These are phyloP conservation scores for Cheirogaleus major DNA, from an alignment of 2,797 vertebrate species.

Conservation along the genomic window DNA sequence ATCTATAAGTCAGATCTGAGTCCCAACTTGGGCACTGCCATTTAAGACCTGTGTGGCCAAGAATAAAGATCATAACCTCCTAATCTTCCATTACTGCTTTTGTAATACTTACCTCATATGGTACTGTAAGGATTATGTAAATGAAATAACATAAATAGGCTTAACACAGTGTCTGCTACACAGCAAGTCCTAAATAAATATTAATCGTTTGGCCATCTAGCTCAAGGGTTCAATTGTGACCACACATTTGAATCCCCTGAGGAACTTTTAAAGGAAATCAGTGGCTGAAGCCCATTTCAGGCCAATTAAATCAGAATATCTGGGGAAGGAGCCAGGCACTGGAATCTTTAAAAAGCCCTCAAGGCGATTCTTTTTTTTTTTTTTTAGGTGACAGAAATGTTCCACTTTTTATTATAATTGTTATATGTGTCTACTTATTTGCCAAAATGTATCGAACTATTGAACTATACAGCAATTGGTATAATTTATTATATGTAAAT, in stretches of 20 bases:
- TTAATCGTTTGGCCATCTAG: neutral
- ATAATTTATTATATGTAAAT: no score
- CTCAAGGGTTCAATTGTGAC: slow-evolving; percentile 39
- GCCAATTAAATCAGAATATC: slow-evolving; percentile 32
- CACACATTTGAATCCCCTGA: neutral
- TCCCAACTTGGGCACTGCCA: neutral
- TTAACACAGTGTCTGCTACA: slow-evolving; percentile 41
- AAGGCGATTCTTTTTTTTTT: neutral
- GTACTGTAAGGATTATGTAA: slow-evolving; percentile 42
- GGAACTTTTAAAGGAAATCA: slow-evolving; percentile 50
- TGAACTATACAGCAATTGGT: no score
- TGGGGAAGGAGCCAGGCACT: neutral
- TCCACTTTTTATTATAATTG: no score
- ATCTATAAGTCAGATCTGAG: slow-evolving; percentile 22
- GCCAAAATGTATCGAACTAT: no score
- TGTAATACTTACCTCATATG: neutral
- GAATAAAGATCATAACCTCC: neutral
- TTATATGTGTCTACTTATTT: no score
- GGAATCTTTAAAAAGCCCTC: slow-evolving; percentile 40
- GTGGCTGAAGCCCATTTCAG: slow-evolving; percentile 15
- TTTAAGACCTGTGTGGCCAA: neutral
- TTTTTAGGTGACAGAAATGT: no score
- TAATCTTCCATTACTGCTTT: slow-evolving; percentile 3
- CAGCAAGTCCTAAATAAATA: slow-evolving; percentile 50
- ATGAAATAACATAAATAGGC: neutral